phyloP scores from a whole-genome alignment of 2,113 vertebrate species.

The Podilymbus podiceps region DNA sequence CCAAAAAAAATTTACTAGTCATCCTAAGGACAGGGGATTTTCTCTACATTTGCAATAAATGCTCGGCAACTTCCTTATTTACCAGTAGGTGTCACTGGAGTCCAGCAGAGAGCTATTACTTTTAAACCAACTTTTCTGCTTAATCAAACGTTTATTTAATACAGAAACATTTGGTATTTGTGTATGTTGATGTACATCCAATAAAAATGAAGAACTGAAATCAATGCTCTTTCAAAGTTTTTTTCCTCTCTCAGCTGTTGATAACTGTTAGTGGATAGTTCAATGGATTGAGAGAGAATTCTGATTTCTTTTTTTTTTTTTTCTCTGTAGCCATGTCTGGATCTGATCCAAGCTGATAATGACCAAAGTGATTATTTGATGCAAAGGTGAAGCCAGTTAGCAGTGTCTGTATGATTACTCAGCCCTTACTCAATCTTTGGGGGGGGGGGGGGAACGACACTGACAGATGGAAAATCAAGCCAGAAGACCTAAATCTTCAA shows the following conservation, averaged over 20 bases:
- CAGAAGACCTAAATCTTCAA: neutral
- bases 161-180: neutral
- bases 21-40: neutral
- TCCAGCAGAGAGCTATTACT: neutral
- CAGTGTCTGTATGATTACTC: neutral
- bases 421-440: neutral
- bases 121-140: neutral
- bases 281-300: neutral
- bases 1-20: neutral
- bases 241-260: neutral
- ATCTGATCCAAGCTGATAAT: neutral
- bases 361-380: neutral
- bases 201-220: neutral
- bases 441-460: too few species aligned
- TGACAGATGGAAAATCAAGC: neutral
- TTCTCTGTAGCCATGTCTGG: neutral
- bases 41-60: neutral
- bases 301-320: neutral
- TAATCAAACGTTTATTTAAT: neutral
- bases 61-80: neutral
- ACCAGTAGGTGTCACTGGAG: slow-evolving; percentile 65
- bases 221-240: neutral
- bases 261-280: neutral
- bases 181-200: neutral
- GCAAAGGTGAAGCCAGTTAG: neutral